phyloP scores from a whole-genome alignment of 2,113 vertebrate species.

The Eudyptes chrysolophus region DNA sequence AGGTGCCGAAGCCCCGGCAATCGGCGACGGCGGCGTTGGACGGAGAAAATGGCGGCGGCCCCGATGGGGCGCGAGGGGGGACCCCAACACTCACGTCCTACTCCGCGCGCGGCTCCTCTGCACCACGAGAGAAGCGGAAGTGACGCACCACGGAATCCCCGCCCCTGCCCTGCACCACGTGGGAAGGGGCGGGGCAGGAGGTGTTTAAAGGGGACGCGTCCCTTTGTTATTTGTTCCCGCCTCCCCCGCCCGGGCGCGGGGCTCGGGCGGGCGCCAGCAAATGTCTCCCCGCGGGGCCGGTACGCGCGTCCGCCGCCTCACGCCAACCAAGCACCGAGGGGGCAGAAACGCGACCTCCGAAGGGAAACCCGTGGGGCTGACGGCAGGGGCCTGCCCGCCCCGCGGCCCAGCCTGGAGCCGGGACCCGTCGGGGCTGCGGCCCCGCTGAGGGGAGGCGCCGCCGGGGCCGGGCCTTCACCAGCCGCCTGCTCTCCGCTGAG shows the following conservation, averaged over 20 bases:
- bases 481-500: not conserved
- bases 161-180: not conserved
- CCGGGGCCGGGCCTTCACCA: not conserved
- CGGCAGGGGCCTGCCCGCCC: no score
- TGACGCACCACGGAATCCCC: not conserved
- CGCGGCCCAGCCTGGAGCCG: no score
- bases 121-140: not conserved
- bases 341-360: rapidly evolving
- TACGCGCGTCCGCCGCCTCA: rapidly evolving
- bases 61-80: rapidly evolving
- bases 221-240: rapidly evolving
- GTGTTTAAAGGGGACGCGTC: not conserved
- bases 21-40: rapidly evolving
- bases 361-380: rapidly evolving
- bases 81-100: not conserved
- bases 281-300: rapidly evolving
- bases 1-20: rapidly evolving
- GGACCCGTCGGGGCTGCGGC: no score
- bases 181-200: not conserved
- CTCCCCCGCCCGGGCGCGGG: rapidly evolving
- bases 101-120: not conserved
- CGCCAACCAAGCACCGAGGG: rapidly evolving
- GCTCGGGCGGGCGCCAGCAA: rapidly evolving
- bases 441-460: no score
- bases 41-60: not conserved